Conservation (phyloP, 2,888 invertebrate genomes). For the Theretra japonica region DNA sequence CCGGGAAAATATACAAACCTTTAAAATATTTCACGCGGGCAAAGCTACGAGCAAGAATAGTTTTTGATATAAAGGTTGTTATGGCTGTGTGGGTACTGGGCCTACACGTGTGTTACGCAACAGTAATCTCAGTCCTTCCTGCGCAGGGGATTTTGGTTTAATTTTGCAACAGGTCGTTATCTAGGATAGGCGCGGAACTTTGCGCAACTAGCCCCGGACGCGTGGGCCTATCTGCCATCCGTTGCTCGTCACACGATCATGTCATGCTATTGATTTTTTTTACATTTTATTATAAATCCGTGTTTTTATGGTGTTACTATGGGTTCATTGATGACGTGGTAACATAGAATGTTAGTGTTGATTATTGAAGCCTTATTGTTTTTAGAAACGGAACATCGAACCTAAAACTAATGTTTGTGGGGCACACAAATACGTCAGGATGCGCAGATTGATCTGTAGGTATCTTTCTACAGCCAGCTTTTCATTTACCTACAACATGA, state of each 20-base stretch:
- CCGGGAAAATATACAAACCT: too few relatives aligned
- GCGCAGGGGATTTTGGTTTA: slow-evolving; percentile 60
- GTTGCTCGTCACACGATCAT: slow-evolving; percentile 5
- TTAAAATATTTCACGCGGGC: too few relatives aligned
- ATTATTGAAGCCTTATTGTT: neutral
- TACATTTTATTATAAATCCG: neutral
- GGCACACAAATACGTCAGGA: neutral
- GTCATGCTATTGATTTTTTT: slow-evolving; percentile 28
- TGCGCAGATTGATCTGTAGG: neutral
- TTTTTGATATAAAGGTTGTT: too few relatives aligned
- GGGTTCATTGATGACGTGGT: too few relatives aligned
- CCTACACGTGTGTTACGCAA: too few relatives aligned
- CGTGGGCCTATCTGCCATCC: slow-evolving; percentile 29
- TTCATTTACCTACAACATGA: too few relatives aligned
- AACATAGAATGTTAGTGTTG: neutral
- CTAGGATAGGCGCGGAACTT: slow-evolving; percentile 68
- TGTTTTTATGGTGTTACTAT: too few relatives aligned
- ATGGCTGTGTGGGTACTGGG: too few relatives aligned
- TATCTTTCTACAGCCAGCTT: too few relatives aligned
- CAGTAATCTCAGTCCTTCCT: neutral
- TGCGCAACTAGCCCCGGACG: slow-evolving; percentile 32
- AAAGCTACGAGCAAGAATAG: too few relatives aligned
- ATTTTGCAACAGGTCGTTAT: slow-evolving; percentile 75
- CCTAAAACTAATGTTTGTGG: neutral
- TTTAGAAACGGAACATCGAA: neutral